A percentile compares a stretch with the other conserved stretches of the same genome.
Conservation (phyloP, 92 coral and sea anemone genomes). For the Palythoa grandiflora region DNA sequence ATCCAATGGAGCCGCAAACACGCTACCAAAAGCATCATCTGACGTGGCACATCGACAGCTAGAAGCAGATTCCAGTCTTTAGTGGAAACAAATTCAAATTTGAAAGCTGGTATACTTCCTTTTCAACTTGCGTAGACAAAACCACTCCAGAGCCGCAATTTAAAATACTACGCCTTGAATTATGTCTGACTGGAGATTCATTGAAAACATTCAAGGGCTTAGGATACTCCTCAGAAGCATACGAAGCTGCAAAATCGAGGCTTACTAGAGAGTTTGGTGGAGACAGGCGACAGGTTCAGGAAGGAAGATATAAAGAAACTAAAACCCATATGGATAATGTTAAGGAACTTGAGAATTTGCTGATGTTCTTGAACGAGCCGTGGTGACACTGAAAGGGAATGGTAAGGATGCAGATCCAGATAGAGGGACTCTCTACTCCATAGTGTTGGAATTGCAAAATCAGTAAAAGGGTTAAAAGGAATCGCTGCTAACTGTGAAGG, state of each 20-base stretch:
- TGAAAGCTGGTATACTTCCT: conserved; percentile 12
- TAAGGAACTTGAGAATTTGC: conserved; percentile 64
- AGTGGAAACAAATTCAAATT: conserved; percentile 46
- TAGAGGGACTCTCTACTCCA: conserved; percentile 35
- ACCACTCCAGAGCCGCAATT: conserved; percentile 63
- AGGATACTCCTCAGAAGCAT: too few species aligned
- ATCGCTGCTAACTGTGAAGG: not conserved
- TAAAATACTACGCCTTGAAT: conserved; percentile 70
- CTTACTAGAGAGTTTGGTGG: too few species aligned
- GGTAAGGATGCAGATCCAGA: conserved; percentile 26
- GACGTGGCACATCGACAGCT: not conserved
- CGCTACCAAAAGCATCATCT: not conserved
- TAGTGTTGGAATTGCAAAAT: conserved; percentile 37
- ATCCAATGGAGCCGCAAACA: not conserved
- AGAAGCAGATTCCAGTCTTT: not conserved
- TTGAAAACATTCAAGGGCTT: conserved; percentile 63
- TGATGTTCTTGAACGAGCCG: conserved; percentile 43
- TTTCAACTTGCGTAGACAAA: not conserved
- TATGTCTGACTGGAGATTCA: conserved; percentile 50
- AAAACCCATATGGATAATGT: conserved; percentile 56
- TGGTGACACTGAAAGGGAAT: not conserved
- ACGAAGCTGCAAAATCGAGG: too few species aligned
- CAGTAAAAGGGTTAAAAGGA: not conserved
- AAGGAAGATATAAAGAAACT: not conserved
- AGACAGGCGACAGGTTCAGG: conserved; percentile 62